phyloP scores from a whole-genome alignment of 2,113 vertebrate genomes.

The Corythoichthys haematopterus region DNA sequence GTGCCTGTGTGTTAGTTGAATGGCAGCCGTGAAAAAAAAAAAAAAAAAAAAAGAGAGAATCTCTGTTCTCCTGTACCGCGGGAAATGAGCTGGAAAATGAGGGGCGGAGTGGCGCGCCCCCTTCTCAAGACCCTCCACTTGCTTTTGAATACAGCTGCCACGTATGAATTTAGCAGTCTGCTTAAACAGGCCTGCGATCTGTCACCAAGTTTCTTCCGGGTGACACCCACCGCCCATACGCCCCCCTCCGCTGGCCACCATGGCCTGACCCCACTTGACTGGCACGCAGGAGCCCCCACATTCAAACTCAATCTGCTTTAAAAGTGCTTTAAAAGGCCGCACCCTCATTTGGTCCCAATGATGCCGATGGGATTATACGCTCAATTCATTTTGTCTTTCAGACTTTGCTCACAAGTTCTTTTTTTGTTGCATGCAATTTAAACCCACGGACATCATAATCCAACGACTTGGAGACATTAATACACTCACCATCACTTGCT shows the following conservation, averaged over 20 bases:
- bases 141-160: conserved; percentile 74
- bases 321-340: conserved; percentile 38
- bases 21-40: conserved; percentile 42
- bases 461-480: background rate
- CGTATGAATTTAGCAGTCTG: conserved; percentile 70
- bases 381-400: conserved; percentile 1
- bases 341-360: conserved; percentile 33
- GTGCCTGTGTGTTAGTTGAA: conserved; percentile 66
- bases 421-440: background rate
- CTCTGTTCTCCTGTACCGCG: conserved; percentile 66
- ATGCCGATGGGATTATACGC: conserved; percentile 9
- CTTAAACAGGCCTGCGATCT: conserved; percentile 71
- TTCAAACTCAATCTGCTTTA: conserved; percentile 66
- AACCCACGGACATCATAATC: background rate
- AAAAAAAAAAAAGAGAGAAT: conserved; percentile 38
- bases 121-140: conserved; percentile 43
- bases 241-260: conserved; percentile 10
- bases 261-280: conserved; percentile 54
- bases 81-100: conserved; percentile 79
- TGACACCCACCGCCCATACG: background rate
- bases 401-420: background rate
- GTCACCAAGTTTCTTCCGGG: conserved; percentile 31
- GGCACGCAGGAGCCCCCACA: conserved; percentile 42
- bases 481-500: background rate
- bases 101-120: conserved; percentile 63